Conservation (phyloP, 2,797 vertebrate species). For the Buceros bicornis region DNA sequence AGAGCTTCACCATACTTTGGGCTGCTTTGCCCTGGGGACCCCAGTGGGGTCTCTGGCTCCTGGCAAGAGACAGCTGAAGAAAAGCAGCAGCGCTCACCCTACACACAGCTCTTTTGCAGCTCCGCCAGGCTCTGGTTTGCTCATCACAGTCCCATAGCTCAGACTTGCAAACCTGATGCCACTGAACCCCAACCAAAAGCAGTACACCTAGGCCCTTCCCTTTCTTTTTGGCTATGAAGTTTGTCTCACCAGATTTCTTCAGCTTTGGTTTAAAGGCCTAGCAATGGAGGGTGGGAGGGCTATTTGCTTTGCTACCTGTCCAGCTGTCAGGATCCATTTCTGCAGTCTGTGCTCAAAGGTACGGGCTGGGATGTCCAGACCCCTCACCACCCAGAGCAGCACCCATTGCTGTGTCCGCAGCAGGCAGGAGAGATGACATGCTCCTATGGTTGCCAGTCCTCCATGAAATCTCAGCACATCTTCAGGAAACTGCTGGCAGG, state of each 20-base stretch:
- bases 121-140: neutral
- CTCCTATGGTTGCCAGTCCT: neutral
- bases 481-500: neutral
- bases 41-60: neutral
- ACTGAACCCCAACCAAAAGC: neutral
- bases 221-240: neutral
- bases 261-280: neutral
- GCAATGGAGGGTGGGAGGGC: rapidly evolving
- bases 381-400: neutral
- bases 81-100: neutral
- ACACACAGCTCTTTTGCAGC: neutral
- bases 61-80: neutral
- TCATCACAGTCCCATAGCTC: neutral
- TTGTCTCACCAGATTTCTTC: neutral
- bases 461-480: neutral
- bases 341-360: neutral
- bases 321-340: neutral
- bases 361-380: neutral
- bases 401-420: neutral
- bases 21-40: neutral
- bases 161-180: neutral
- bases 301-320: neutral
- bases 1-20: neutral
- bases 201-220: neutral
- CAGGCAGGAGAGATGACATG: neutral